phyloP scores from a whole-genome alignment of 1,140 invertebrate species.

The Cataglyphis hispanica region DNA sequence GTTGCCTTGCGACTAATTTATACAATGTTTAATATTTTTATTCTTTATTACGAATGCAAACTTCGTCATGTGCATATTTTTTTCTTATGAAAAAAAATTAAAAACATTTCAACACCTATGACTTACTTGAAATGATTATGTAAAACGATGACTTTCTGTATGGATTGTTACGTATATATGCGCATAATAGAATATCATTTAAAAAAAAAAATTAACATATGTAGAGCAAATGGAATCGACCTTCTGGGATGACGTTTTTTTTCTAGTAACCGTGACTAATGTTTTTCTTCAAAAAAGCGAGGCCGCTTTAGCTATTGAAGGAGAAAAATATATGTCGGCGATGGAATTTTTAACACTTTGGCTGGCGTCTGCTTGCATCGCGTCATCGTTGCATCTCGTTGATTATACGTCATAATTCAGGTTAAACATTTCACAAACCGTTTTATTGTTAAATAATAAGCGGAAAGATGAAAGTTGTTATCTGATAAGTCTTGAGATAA shows the following conservation, averaged over 20 bases:
- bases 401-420: conserved; percentile 69
- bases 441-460: too few species aligned
- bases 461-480: too few species aligned
- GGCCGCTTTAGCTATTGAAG: conserved; percentile 72
- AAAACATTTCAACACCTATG: neutral
- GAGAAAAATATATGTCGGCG: conserved; percentile 50
- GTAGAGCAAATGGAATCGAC: conserved; percentile 55
- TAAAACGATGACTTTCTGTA: neutral
- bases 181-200: neutral
- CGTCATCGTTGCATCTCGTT: conserved; percentile 74
- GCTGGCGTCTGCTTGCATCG: conserved; percentile 75
- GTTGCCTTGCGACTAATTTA: neutral
- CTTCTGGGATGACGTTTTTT: conserved; percentile 68
- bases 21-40: neutral
- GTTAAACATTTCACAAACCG: conserved; percentile 18
- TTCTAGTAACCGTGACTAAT: conserved; percentile 66
- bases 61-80: neutral
- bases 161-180: neutral
- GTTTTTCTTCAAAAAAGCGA: conserved; percentile 67
- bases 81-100: neutral
- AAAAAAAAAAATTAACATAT: conserved; percentile 9
- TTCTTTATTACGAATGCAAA: too few species aligned
- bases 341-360: conserved; percentile 74
- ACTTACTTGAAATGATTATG: neutral
- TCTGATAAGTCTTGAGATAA: too few species aligned